Evolutionary conservation across 2,797 vertebrate species (phyloP).

Genomic region (Lepus townsendii): DNA sequence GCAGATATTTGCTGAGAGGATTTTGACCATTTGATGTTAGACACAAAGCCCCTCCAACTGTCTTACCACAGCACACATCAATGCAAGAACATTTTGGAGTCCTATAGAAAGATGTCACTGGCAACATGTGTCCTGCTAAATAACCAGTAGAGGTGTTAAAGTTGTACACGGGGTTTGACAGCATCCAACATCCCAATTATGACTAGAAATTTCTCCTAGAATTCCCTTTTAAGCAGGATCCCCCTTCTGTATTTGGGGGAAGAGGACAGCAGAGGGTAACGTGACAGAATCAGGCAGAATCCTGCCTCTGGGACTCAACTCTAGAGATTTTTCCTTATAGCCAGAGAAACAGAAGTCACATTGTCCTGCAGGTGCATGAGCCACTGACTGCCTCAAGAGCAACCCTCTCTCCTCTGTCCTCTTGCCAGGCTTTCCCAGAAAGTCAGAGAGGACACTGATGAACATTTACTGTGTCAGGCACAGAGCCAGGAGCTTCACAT

Average conservation of each 20-base stretch:
- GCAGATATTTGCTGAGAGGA: neutral
- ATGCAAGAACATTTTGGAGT: neutral
- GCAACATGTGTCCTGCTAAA: neutral
- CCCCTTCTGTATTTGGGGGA: neutral
- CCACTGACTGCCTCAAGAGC: neutral
- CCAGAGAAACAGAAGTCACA: neutral
- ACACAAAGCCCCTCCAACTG: neutral
- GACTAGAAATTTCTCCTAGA: slow-evolving; percentile 59
- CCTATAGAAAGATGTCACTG: neutral
- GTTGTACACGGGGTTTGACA: neutral
- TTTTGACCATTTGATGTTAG: neutral
- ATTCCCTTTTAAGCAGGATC: slow-evolving; percentile 27
- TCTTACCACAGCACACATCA: neutral
- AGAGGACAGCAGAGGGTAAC: neutral
- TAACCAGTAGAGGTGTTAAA: neutral
- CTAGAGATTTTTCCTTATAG: neutral
- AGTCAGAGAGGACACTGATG: slow-evolving; percentile 4
- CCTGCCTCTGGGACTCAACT: slow-evolving; percentile 29
- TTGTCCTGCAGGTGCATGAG: neutral
- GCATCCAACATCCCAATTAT: slow-evolving; percentile 14
- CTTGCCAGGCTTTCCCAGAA: slow-evolving; percentile 3
- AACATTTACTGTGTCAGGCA: neutral
- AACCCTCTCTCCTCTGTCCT: neutral
- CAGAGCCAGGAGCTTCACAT: neutral
- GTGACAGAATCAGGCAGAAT: neutral